phyloP scores from a whole-genome alignment of 1,140 invertebrate genomes.

The Portunus trituberculatus region DNA sequence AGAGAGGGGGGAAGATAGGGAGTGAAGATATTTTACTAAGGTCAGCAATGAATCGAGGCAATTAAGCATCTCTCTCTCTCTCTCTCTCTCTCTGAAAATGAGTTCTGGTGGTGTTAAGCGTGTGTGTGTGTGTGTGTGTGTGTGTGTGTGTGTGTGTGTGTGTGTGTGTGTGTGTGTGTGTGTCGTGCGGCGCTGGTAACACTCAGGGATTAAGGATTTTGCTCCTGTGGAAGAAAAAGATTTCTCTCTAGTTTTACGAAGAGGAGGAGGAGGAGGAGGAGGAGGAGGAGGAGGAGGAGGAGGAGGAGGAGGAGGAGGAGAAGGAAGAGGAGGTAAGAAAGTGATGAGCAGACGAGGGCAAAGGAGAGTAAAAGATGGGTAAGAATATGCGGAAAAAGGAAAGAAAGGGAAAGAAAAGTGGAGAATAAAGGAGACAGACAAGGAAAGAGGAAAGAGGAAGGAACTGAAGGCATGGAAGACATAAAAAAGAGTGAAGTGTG shows the following conservation, averaged over 20 bases:
- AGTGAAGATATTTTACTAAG: too few relatives aligned
- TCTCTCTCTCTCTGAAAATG: background rate
- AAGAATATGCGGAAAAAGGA: background rate
- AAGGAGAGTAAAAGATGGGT: background rate
- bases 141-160: too few relatives aligned
- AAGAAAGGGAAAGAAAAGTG: background rate
- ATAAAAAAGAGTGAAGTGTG: background rate
- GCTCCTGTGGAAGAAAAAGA: background rate
- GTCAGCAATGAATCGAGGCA: too few relatives aligned
- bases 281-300: background rate
- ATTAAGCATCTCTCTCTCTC: conserved; percentile 6
- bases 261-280: background rate
- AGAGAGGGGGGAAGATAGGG: too few relatives aligned
- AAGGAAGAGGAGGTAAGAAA: background rate
- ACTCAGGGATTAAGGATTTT: conserved; percentile 12
- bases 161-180: too few relatives aligned
- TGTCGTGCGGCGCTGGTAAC: background rate
- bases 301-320: background rate
- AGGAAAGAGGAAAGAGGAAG: background rate
- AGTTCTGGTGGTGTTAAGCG: background rate
- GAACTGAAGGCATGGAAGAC: background rate
- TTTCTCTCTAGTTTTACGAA: background rate
- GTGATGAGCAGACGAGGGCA: background rate
- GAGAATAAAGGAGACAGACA: background rate
- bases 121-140: background rate